Conservation (phyloP, 2,888 invertebrate genomes). For the Rosalia funebris region DNA sequence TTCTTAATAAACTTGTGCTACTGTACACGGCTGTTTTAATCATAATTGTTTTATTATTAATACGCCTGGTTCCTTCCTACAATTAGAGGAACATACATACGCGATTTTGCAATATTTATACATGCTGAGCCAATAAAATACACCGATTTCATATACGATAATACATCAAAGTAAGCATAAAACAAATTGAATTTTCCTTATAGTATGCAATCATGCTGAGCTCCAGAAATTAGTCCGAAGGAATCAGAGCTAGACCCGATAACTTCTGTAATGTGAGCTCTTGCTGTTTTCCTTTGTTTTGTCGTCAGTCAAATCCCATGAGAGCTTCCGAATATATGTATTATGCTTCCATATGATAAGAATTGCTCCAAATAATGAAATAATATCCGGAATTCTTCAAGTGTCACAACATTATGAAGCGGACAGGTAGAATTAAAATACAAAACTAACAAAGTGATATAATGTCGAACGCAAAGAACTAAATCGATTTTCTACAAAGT, state of each 20-base stretch:
- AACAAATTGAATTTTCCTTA: constrained; percentile 4
- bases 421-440: no score
- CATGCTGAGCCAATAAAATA: not conserved
- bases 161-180: not conserved
- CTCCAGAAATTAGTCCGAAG: not conserved
- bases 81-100: no score
- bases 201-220: not conserved
- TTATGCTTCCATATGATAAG: not conserved
- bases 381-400: not conserved
- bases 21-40: no score
- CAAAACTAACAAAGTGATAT: no score
- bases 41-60: no score
- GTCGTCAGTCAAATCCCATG: not conserved
- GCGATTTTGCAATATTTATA: not conserved
- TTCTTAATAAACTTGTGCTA: no score
- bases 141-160: not conserved
- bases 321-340: not conserved
- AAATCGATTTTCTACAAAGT: no score
- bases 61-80: no score
- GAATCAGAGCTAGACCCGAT: constrained; percentile 1
- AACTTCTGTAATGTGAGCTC: not conserved
- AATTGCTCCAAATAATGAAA: not conserved
- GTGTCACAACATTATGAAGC: not conserved
- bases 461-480: no score
- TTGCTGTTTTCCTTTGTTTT: not conserved